phyloP scores from a whole-genome alignment of 2,888 invertebrate genomes.

The Aquatica leii region DNA sequence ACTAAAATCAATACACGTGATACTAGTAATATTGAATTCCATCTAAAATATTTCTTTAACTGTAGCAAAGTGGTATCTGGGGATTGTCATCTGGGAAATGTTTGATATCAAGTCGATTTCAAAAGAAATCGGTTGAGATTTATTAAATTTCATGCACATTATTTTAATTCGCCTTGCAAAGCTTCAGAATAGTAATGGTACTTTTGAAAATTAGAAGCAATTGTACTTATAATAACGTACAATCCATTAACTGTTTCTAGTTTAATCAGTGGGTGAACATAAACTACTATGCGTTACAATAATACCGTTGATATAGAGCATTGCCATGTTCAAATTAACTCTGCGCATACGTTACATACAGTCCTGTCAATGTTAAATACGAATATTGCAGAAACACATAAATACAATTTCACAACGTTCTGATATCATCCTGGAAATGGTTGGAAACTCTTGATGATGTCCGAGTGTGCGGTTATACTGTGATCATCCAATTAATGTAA shows the following conservation, averaged over 20 bases:
- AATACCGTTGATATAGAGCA: slow-evolving; percentile 14
- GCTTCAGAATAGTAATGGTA: neutral
- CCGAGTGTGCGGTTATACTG: slow-evolving; percentile 18
- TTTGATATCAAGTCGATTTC: neutral
- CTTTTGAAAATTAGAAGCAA: slow-evolving; percentile 1
- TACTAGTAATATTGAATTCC: slow-evolving; percentile 1
- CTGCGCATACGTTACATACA: slow-evolving; percentile 26
- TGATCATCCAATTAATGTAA: slow-evolving; percentile 24
- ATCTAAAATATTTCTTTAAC: slow-evolving; percentile 9
- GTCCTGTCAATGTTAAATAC: slow-evolving; percentile 23
- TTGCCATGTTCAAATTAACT: slow-evolving; percentile 26
- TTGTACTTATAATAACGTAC: slow-evolving; percentile 12
- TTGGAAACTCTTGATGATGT: slow-evolving; percentile 19
- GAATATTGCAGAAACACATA: slow-evolving; percentile 22
- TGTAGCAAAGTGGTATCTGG: neutral
- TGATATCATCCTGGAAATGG: slow-evolving; percentile 18
- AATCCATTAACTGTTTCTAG: slow-evolving; percentile 9
- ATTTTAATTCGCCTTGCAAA: neutral
- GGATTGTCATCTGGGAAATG: neutral
- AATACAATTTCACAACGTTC: slow-evolving; percentile 9
- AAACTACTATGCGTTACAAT: slow-evolving; percentile 13
- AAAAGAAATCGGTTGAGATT: neutral
- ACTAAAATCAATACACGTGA: no score
- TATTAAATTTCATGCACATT: slow-evolving; percentile 1
- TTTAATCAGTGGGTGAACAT: slow-evolving; percentile 14